Conservation (phyloP, 2,113 vertebrate species). For the Ascaphus truei region DNA sequence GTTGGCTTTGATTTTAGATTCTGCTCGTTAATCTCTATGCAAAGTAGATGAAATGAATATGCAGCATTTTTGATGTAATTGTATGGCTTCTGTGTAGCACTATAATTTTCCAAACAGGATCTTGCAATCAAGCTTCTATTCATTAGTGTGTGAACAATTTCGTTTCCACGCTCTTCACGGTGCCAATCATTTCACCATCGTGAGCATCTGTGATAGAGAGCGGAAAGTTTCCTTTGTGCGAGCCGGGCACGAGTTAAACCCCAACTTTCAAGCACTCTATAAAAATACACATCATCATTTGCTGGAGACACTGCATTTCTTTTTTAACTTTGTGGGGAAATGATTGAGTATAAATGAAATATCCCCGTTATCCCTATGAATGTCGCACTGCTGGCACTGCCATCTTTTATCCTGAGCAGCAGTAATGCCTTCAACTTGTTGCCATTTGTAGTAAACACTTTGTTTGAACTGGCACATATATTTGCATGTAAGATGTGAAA, state of each 20-base stretch:
- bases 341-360: no score
- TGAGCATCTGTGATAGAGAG: slow-evolving; percentile 74
- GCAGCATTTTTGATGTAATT: slow-evolving; percentile 98
- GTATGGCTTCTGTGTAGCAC: slow-evolving; percentile 94
- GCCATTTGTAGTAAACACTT: no score
- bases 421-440: no score
- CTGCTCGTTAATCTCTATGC: slow-evolving; percentile 95
- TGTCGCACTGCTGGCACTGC: no score
- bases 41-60: slow-evolving; percentile 96
- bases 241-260: slow-evolving; percentile 56
- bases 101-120: slow-evolving; percentile 98
- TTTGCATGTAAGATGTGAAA: no score
- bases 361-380: no score
- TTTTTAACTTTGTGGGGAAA: no score
- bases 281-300: not conserved
- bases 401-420: no score
- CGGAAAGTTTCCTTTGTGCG: slow-evolving; percentile 82
- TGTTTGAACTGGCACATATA: no score
- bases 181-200: slow-evolving; percentile 91
- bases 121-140: slow-evolving; percentile 99
- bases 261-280: slow-evolving; percentile 44
- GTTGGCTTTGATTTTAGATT: slow-evolving; percentile 80
- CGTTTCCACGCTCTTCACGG: slow-evolving; percentile 93
- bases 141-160: slow-evolving; percentile 98
- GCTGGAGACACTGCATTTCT: not conserved